Evolutionary conservation across 2,888 invertebrate genomes (phyloP), one percentile per base, ranked within the genome.

Genomic region (Argyra leucocephala): DNA sequence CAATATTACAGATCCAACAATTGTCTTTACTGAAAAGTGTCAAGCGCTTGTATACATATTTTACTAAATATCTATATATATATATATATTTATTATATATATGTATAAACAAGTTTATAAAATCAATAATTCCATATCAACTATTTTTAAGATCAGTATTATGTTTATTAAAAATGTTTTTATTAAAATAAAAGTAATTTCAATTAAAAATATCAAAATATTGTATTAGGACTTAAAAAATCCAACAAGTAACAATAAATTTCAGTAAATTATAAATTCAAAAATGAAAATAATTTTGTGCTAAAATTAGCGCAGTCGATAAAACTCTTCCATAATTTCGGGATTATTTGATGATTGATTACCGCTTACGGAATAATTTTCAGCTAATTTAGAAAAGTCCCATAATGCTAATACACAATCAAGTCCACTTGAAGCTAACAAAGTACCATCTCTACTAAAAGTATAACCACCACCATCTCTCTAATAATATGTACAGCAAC

Each of bases 251-350:
- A 97, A 81, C 37, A 99, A 82, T 15, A 98, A 84, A 82, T 99
- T 99, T 71, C 96, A 0, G 96, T 96, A 76, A 98, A 99, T 82
- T 98, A 96, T 62, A 98, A 82, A 67, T 87, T 83, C 66, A 96
- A 82, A 58, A 98, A 85, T 0, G 96, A 91, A 0, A 97, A 93
- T 73, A 87, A 89, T 81, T 99, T 99, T 1, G 98, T 98, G n/a
- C 91, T 87, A n/a, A 80, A 92, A 98, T 57, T 90, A 89, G 62
- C 91, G 85, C 67, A 97, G 77, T 67, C 96, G 81, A 75, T 91
- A 90, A 67, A 86, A 84, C 62, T 95, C 87, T 64, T 87, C 88
- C 72, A 87, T 88, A 36, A 88, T 85, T 69, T 88, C 85, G 62
- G 88, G 86, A 79, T 89, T 86, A 73, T 89, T 85, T 0, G 88